These are phyloP conservation scores for Chaetorhynchus papuensis DNA, from an alignment of 2,113 vertebrate species.

Conservation along the genomic window DNA sequence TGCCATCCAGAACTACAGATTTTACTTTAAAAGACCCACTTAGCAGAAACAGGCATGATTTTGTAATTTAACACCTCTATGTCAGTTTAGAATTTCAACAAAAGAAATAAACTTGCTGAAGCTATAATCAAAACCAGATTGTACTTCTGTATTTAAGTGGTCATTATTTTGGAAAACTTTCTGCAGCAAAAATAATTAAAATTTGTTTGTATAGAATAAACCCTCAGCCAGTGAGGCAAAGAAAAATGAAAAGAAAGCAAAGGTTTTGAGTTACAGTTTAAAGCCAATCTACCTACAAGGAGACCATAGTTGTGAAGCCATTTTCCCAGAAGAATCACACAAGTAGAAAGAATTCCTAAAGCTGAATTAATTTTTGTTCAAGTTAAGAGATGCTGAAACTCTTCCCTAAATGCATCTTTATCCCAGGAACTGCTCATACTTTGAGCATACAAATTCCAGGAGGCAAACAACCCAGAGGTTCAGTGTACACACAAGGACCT, in stretches of 20 bases:
- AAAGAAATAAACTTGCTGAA: background rate
- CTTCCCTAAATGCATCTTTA: background rate
- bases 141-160: background rate
- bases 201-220: background rate
- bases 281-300: background rate
- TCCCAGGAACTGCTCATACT: background rate
- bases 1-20: background rate
- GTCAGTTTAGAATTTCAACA: background rate
- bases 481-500: background rate
- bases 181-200: background rate
- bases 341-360: background rate
- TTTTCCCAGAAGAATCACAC: background rate
- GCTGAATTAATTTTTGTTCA: background rate
- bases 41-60: background rate
- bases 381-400: background rate
- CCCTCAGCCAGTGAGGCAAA: background rate
- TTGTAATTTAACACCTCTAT: background rate
- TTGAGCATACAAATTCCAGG: background rate
- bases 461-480: background rate
- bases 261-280: background rate
- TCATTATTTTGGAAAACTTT: background rate
- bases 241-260: background rate
- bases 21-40: background rate
- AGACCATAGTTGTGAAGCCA: background rate
- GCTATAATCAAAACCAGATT: conserved; percentile 29